Conservation (phyloP, 2,888 invertebrate genomes). For the Pegoplata infirma region DNA sequence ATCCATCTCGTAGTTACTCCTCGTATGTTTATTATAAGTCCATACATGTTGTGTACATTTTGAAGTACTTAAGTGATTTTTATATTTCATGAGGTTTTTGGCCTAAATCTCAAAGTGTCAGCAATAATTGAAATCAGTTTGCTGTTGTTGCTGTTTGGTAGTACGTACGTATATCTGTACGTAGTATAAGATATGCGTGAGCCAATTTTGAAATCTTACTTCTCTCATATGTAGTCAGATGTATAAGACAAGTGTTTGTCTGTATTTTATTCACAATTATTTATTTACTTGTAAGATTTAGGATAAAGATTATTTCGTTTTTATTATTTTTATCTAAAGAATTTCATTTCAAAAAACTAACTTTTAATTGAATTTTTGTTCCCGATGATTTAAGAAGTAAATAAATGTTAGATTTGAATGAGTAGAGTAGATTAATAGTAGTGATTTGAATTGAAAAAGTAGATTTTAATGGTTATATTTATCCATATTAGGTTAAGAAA, state of each 20-base stretch:
- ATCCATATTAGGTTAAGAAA: too few species aligned
- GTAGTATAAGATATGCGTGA: conserved; percentile 42
- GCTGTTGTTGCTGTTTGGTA: conserved; percentile 12
- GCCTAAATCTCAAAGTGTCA: conserved; percentile 62
- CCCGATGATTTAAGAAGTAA: background rate
- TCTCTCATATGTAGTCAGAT: background rate
- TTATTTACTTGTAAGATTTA: conserved; percentile 33
- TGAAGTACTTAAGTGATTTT: conserved; percentile 54
- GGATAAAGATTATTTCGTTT: conserved; percentile 49
- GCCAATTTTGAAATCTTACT: conserved; percentile 32
- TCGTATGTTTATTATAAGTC: too few species aligned
- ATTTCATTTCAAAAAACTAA: conserved; percentile 20
- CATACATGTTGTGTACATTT: background rate
- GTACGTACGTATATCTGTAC: too few species aligned
- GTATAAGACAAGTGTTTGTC: conserved; percentile 44
- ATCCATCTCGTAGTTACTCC: too few species aligned
- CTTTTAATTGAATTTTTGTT: conserved; percentile 23
- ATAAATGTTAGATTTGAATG: background rate
- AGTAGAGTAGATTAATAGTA: too few species aligned
- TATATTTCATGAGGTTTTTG: conserved; percentile 51
- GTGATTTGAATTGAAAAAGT: too few species aligned
- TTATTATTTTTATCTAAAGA: conserved; percentile 33
- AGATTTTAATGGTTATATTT: too few species aligned
- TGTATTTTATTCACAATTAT: too few species aligned
- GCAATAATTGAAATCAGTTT: conserved; percentile 57